Percentiles rank a stretch among this genome's conserved stretches.
These are phyloP conservation scores for Mastigias papua DNA, from an alignment of 30 jellyfish, hydroid and myxozoan genomes.

Conservation along the genomic window DNA sequence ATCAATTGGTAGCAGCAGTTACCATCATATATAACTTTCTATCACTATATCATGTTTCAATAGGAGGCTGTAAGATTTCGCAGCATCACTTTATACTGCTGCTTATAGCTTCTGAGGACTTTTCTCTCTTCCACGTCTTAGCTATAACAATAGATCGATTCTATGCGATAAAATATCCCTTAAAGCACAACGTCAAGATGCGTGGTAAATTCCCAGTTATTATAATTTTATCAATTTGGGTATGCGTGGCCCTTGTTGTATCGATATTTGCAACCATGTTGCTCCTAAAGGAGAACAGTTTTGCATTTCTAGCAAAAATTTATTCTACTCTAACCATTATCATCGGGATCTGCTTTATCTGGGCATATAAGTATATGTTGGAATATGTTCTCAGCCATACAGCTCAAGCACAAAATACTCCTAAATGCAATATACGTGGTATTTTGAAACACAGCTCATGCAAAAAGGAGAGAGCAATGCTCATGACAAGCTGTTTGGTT, in stretches of 20 bases:
- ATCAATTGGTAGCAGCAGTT: conserved; percentile 17
- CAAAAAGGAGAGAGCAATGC: conserved; percentile 37
- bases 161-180: conserved; percentile 28
- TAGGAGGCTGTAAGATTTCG: not conserved
- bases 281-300: too few species aligned
- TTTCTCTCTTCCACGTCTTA: conserved; percentile 20
- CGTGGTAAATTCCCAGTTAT: not conserved
- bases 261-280: not conserved
- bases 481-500: conserved; percentile 39
- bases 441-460: not conserved
- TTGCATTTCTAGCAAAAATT: not conserved
- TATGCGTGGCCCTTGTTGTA: not conserved
- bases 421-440: conserved; percentile 3
- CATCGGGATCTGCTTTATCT: conserved; percentile 11
- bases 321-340: not conserved
- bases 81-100: not conserved
- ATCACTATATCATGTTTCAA: not conserved
- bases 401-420: not conserved
- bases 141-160: conserved; percentile 48
- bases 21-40: not conserved
- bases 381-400: not conserved
- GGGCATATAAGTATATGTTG: conserved; percentile 24
- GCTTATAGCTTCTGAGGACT: conserved; percentile 9
- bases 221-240: conserved; percentile 32
- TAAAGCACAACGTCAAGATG: conserved; percentile 24